Evolutionary conservation across 2,797 vertebrate genomes (phyloP), one percentile per base, ranked within the genome.

Genomic region (Lagocephalus sceleratus): DNA sequence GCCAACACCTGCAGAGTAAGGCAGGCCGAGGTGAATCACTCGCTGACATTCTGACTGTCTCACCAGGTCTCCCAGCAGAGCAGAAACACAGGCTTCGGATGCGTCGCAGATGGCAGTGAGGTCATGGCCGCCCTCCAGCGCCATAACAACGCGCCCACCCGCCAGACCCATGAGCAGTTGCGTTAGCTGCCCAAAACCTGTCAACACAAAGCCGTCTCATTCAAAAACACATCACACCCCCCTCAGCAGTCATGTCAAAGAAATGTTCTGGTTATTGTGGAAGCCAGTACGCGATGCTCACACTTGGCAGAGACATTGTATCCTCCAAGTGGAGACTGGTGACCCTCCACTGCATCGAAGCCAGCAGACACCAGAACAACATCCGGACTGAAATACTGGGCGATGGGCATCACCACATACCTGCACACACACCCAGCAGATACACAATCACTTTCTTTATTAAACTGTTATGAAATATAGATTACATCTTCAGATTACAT

Each of bases 241-340:
- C 2, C 20, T 35, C 1, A 3, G 1, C 15, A 1, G 26, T 43
- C 23, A 6, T 3, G 1, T 42, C 35, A 0, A 26, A 35, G 16
- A 38, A 16, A 4, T 1, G 1, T 6, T 14, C 20, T 4, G 20
- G 32, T 69, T n/a, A 10, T 52, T 25, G 2, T 15, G 55, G 67
- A 53, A 43, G 57, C 29, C 15, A 11, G 38, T 2, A 2, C 3
- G 5, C 6, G 16, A 39, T 4, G 79, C 94, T 93, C 84, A 97
- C 96, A 97, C 83, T 95, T 96, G 74, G 95, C 95, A 0, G 95
- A 97, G 68, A 98, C 96, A 0, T 91, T 95, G 90, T 97, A 98
- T 68, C 96, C 95, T 1, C 96, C 96, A 10, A 98, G 86, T 0
- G 96, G 96, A 60, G 95, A 97, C 74, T 94, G 91, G 72, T 98